Evolutionary conservation across 1,140 invertebrate species (phyloP), one percentile per base, ranked within the genome.

Genomic region (Thereuonema tuberculata): DNA sequence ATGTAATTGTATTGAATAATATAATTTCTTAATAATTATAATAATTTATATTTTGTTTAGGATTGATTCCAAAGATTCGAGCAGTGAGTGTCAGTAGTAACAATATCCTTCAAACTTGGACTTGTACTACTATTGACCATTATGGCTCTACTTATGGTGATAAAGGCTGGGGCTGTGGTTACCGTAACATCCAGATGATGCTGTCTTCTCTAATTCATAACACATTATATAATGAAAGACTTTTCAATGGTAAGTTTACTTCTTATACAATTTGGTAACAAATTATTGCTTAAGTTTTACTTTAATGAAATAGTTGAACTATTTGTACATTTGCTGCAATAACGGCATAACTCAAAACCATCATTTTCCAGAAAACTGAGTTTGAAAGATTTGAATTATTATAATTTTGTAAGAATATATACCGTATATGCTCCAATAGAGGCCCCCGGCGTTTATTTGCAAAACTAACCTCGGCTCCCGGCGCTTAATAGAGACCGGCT

Each of bases 141-240:
- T 92, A 88, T 72, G 85, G 83, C 3, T 86, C 84, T 21, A 89
- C 86, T 0, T 91, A 88, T 69, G 89, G 89, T 12, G 89, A 93
- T 72, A 79, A 82, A 66, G 89, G 89, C 3, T 93, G 88, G 88
- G 90, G 89, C 1, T 93, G 90, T 74, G 90, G 90, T 1, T 89
- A 88, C 65, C 81, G 89, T 67, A 93, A 93, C 72, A 84, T 88
- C 72, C 90, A 93, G 72, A 93, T 93, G 89, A 74, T 93, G 66
- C 77, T 93, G 23, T 91, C 88, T 3, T 85, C 85, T 21, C 75
- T 93, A 20, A 76, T 87, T 21, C 81, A 83, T 79, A 80, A 88
- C 68, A 60, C 72, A 25, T 80, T 80, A 43, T 91, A 86, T 70
- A 83, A 83, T 65, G 80, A 82, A 62, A 76, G 81, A 62, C 78